A percentile compares a stretch with the other conserved stretches of the same genome.
phyloP scores from a whole-genome alignment of 2,113 vertebrate genomes.

The Myotis lucifugus region DNA sequence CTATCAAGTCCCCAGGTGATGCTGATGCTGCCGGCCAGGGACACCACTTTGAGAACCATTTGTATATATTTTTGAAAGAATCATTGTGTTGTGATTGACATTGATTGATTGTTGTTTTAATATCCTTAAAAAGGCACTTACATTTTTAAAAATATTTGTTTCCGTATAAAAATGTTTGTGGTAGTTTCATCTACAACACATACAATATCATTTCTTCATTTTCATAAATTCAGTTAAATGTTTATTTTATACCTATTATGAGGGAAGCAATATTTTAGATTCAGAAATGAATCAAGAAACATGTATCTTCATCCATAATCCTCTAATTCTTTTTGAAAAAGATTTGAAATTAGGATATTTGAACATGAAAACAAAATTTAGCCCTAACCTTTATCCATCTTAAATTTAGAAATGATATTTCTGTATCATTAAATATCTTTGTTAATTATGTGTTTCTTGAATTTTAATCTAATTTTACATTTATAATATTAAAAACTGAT shows the following conservation, averaged over 20 bases:
- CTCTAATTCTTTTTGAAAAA: background rate
- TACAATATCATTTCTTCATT: constrained; percentile 20
- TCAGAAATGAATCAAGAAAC: background rate
- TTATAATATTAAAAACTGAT: constrained; percentile 50
- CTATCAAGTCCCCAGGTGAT: background rate
- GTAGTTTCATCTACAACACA: background rate
- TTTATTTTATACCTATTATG: background rate
- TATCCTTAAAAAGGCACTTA: background rate
- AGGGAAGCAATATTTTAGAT: background rate
- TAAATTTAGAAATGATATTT: constrained; percentile 34
- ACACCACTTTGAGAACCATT: constrained; percentile 14
- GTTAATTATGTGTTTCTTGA: constrained; percentile 33
- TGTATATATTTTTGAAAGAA: constrained; percentile 9
- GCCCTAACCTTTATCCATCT: background rate
- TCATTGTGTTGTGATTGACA: background rate
- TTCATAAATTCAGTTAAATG: constrained; percentile 25
- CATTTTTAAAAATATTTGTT: constrained; percentile 49
- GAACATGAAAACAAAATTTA: constrained; percentile 35
- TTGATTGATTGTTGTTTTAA: background rate
- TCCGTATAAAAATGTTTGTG: background rate
- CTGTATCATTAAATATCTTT: constrained; percentile 15
- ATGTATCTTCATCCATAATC: background rate
- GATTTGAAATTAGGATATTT: constrained; percentile 24
- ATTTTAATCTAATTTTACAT: constrained; percentile 31
- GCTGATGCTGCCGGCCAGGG: background rate